Evolutionary conservation across 2,113 vertebrate species (phyloP).

Genomic region (Corvus cornix): DNA sequence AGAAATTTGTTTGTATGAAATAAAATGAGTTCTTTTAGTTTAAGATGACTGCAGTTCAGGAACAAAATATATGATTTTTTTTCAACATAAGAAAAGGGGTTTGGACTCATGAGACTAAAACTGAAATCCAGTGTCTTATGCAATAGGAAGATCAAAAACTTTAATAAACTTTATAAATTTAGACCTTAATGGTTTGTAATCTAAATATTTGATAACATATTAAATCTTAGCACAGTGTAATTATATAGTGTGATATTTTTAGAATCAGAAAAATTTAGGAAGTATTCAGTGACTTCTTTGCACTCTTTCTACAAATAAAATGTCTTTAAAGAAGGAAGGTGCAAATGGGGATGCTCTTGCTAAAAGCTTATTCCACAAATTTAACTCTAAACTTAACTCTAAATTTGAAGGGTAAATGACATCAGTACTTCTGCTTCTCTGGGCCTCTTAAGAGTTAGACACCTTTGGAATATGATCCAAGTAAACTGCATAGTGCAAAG

Average conservation of each 20-base stretch:
- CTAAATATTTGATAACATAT: background rate
- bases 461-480: background rate
- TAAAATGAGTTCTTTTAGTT: background rate
- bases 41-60: background rate
- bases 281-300: background rate
- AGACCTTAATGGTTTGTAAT: background rate
- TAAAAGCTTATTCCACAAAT: background rate
- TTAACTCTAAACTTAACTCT: background rate
- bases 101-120: background rate
- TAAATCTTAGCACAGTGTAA: background rate
- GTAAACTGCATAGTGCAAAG: background rate
- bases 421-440: background rate
- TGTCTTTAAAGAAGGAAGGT: background rate
- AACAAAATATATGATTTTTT: background rate
- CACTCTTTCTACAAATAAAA: background rate
- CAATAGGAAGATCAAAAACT: background rate
- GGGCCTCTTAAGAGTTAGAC: background rate
- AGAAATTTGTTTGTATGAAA: background rate
- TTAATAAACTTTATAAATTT: background rate
- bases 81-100: background rate
- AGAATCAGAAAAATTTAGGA: background rate
- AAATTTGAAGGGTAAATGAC: background rate
- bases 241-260: background rate
- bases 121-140: background rate
- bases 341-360: background rate